Percentiles rank a stretch among this genome's conserved stretches.
Conservation (phyloP, 2,888 invertebrate species). For the Syritta pipiens region DNA sequence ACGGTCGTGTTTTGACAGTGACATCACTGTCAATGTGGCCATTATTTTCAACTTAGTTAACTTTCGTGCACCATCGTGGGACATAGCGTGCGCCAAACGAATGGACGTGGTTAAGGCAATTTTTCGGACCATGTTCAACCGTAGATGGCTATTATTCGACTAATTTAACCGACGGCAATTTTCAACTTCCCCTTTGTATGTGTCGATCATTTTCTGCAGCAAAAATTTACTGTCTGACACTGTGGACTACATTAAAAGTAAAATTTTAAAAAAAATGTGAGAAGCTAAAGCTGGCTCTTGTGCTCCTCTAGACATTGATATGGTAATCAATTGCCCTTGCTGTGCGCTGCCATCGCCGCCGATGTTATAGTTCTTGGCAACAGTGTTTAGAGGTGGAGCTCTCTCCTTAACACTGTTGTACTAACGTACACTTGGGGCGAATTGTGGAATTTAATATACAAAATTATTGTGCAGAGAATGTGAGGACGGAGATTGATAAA, state of each 20-base stretch:
- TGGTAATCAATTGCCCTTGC: constrained; percentile 54
- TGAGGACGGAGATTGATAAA: constrained; percentile 61
- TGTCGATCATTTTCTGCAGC: neutral
- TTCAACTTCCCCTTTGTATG: constrained; percentile 22
- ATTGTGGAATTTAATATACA: constrained; percentile 64
- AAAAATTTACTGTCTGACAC: constrained; percentile 1
- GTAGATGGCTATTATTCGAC: constrained; percentile 20
- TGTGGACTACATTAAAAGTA: constrained; percentile 5
- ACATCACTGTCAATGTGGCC: constrained; percentile 46
- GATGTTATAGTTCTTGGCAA: constrained; percentile 43
- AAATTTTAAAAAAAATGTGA: constrained; percentile 32
- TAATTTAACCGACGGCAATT: constrained; percentile 51
- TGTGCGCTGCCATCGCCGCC: constrained; percentile 26
- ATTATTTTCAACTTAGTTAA: constrained; percentile 8
- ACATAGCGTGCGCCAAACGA: no score
- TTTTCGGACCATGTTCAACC: constrained; percentile 9
- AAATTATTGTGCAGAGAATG: constrained; percentile 56
- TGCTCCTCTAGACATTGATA: constrained; percentile 33
- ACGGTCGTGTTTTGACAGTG: constrained; percentile 41
- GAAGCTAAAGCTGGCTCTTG: constrained; percentile 43
- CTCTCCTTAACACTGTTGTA: constrained; percentile 13
- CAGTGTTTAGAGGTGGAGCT: constrained; percentile 32
- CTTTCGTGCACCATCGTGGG: neutral
- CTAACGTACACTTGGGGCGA: constrained; percentile 31
- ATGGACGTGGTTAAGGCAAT: no score